Base-by-base conservation (phyloP, 1,140 invertebrate genomes). In the Chymomyza costata region DNA sequence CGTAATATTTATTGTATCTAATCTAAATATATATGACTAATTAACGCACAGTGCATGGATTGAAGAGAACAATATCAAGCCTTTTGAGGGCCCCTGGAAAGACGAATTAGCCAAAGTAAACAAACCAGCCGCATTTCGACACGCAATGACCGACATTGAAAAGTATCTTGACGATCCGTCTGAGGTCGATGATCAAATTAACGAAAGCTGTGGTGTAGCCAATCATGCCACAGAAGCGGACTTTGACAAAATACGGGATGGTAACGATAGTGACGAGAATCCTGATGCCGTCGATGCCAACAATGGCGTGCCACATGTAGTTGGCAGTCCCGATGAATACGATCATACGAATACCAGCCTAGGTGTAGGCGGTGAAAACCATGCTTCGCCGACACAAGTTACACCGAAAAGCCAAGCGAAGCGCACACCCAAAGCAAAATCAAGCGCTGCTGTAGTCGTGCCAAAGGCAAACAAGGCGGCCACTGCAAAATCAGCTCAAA, bases 71-170 rank as follows among this genome's bases (percentile, higher is more conserved):
- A 92, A 93, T 70, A 91, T 97, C 14, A 94, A 95, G 82, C 93
- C 92, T 0, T 97, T 97, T 82, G 82, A 84, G 40, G 88, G 90
- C 19, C 89, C 93, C 59, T 93, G 89, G 84, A 96, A 95, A 86
- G 92, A 95, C 25, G 90, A 93, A 62, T 88, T 95, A 40, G 89
- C 90, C 13, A 93, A 93, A 78, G 89, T 91, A 13, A 92, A 91
- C 80, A 96, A 97, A 53, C 91, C 92, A 3, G 87, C 88, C 5
- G 88, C 89, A 1, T 97, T 97, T 81, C 94, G 94, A 83, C 93
- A 95, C 52, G 96, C 95, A 6, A 89, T 96, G 56, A 89, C 90
- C 62, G 92, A 94, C 58, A 96, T 97, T 76, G 95, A 97, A 81
- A 91, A 95, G 25, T 94, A 91, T 68, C 92, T 95, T 56, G 87